Percentiles rank a stretch among this genome's conserved stretches.
Evolutionary conservation across 2,113 vertebrate species (phyloP).

Genomic region (Burhinus bistriatus): DNA sequence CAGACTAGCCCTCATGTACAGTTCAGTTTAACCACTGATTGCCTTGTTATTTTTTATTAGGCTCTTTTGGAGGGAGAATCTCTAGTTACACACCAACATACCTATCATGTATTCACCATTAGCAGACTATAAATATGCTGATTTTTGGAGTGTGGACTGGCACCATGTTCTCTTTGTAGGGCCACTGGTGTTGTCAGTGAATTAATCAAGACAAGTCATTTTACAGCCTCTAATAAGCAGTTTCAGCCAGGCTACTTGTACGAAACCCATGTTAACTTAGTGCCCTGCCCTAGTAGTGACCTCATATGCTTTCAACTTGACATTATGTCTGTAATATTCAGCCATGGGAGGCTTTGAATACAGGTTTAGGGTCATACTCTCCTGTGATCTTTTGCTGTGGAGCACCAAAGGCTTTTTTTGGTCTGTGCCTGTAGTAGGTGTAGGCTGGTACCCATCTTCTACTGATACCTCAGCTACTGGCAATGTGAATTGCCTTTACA

Average conservation of each 20-base stretch:
- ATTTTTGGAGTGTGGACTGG: not conserved
- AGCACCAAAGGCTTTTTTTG: conserved; percentile 36
- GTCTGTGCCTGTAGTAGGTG: not conserved
- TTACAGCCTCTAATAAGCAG: not conserved
- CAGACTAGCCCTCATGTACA: not conserved
- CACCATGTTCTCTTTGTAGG: not conserved
- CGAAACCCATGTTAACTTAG: not conserved
- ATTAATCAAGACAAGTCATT: not conserved
- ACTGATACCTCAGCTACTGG: conserved; percentile 43
- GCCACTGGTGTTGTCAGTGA: not conserved
- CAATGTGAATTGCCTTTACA: not conserved
- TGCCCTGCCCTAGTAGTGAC: not conserved
- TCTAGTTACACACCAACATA: conserved; percentile 6
- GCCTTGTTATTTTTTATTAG: conserved; percentile 54
- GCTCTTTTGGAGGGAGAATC: conserved; percentile 22
- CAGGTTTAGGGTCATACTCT: not conserved
- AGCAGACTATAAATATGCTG: not conserved
- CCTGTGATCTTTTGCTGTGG: not conserved
- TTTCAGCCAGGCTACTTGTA: not conserved
- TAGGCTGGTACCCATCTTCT: not conserved
- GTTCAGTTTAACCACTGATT: conserved; percentile 56
- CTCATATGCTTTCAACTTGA: not conserved
- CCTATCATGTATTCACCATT: not conserved
- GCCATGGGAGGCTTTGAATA: not conserved
- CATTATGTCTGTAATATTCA: not conserved